These are phyloP conservation scores for Dinomys branickii DNA, from an alignment of 2,113 vertebrate genomes.

Conservation along the genomic window DNA sequence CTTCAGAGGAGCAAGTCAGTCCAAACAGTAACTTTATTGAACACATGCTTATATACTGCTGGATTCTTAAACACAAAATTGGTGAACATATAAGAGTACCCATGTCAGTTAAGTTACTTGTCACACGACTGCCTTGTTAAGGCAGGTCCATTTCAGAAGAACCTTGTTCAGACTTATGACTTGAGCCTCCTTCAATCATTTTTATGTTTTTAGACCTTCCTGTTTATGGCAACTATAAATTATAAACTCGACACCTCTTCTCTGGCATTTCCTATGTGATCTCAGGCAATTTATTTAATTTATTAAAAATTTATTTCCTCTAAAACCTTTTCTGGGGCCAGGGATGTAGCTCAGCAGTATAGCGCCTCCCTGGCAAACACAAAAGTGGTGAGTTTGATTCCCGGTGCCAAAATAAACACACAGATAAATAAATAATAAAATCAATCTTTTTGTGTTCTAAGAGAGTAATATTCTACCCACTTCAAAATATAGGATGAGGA, in stretches of 20 bases:
- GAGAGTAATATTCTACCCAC: neutral
- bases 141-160: constrained; percentile 2
- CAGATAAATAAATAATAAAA: too few species aligned
- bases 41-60: neutral
- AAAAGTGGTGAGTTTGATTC: too few species aligned
- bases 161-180: neutral
- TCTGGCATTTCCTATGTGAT: neutral
- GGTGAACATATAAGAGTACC: neutral
- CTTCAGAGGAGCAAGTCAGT: neutral
- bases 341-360: too few species aligned
- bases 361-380: too few species aligned
- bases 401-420: too few species aligned
- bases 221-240: neutral
- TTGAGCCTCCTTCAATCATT: neutral
- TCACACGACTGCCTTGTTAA: neutral
- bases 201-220: neutral
- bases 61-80: neutral
- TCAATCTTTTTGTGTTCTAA: neutral
- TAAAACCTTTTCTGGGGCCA: neutral
- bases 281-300: neutral
- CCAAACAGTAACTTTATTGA: neutral
- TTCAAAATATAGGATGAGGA: neutral
- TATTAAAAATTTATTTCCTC: neutral
- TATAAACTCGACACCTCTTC: neutral
- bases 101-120: neutral